These are phyloP conservation scores for Drosophila trapezifrons DNA, from an alignment of 1,140 invertebrate genomes.

Conservation along the genomic window DNA sequence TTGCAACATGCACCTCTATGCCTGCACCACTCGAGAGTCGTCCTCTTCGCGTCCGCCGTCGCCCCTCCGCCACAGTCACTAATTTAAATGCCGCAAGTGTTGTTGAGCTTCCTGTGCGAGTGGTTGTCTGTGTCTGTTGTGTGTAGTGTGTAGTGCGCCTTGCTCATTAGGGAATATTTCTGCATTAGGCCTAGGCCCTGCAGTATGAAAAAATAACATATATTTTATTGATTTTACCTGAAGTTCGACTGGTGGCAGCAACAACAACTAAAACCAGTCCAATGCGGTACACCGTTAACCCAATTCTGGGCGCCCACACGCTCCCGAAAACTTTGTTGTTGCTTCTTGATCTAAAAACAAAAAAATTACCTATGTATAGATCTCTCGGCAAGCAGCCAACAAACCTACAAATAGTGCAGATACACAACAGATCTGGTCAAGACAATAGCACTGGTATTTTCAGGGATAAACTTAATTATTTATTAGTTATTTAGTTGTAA, in stretches of 20 bases:
- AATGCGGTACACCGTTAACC: constrained; percentile 55
- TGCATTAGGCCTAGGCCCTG: constrained; percentile 46
- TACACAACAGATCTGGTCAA: constrained; percentile 15
- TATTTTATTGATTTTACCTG: constrained; percentile 70
- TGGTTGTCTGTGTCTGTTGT: constrained; percentile 11
- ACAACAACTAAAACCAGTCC: constrained; percentile 22
- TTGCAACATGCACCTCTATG: constrained; percentile 69
- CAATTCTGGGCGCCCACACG: constrained; percentile 69
- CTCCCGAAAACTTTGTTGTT: constrained; percentile 57
- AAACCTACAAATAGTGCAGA: constrained; percentile 52
- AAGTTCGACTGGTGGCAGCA: constrained; percentile 43
- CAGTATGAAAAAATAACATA: constrained; percentile 34
- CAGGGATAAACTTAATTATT: too few species aligned
- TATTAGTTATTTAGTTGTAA: not conserved
- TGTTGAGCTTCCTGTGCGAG: constrained; percentile 69
- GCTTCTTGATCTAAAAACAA: constrained; percentile 50
- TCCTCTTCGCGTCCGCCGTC: not conserved
- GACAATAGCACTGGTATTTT: not conserved
- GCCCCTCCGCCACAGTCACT: constrained; percentile 36
- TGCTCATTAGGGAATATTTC: constrained; percentile 75
- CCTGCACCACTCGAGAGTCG: constrained; percentile 63
- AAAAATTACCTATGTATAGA: constrained; percentile 55
- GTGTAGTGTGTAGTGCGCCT: constrained; percentile 16
- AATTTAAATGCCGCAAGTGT: constrained; percentile 78
- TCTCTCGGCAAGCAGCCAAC: constrained; percentile 58